Evolutionary conservation across 2,888 invertebrate genomes (phyloP).

Genomic region (Melieria crassipennis): DNA sequence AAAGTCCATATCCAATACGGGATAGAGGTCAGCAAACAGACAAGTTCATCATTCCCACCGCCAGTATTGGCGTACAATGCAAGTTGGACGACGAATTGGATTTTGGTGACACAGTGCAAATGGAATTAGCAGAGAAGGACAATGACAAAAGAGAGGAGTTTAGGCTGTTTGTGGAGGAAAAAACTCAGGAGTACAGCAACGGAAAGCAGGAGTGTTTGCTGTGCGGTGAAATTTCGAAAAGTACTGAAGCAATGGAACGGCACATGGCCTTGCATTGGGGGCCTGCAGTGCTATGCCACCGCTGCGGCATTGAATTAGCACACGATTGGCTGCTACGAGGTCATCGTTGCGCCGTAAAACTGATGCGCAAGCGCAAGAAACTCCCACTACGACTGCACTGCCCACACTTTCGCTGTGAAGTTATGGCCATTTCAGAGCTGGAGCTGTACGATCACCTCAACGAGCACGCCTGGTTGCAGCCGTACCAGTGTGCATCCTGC

Average conservation of each 20-base stretch:
- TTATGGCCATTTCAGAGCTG: slow-evolving; percentile 40
- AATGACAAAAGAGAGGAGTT: slow-evolving; percentile 35
- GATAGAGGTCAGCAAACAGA: slow-evolving; percentile 40
- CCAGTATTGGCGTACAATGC: slow-evolving; percentile 49
- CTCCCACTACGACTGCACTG: slow-evolving; percentile 40
- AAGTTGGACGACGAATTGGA: slow-evolving; percentile 30
- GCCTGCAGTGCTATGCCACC: slow-evolving; percentile 45
- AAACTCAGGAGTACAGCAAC: slow-evolving; percentile 45
- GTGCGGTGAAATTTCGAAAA: slow-evolving; percentile 51
- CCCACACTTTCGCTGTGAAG: slow-evolving; percentile 47
- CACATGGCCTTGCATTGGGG: slow-evolving; percentile 52
- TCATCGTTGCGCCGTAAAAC: slow-evolving; percentile 41
- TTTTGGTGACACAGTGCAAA: slow-evolving; percentile 2
- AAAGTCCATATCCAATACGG: slow-evolving; percentile 25
- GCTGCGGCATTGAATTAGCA: slow-evolving; percentile 46
- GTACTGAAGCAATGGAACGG: slow-evolving; percentile 31
- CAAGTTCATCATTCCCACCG: neutral
- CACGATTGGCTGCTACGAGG: slow-evolving; percentile 36
- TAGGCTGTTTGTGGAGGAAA: slow-evolving; percentile 41
- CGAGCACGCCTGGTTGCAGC: slow-evolving; percentile 33
- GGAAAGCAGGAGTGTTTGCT: slow-evolving; percentile 49
- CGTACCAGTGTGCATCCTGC: slow-evolving; percentile 48
- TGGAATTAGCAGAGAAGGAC: neutral
- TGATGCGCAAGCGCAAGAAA: neutral
- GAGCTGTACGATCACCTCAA: slow-evolving; percentile 49